phyloP scores from a whole-genome alignment of 2,797 vertebrate genomes.

The Phoebastria nigripes region DNA sequence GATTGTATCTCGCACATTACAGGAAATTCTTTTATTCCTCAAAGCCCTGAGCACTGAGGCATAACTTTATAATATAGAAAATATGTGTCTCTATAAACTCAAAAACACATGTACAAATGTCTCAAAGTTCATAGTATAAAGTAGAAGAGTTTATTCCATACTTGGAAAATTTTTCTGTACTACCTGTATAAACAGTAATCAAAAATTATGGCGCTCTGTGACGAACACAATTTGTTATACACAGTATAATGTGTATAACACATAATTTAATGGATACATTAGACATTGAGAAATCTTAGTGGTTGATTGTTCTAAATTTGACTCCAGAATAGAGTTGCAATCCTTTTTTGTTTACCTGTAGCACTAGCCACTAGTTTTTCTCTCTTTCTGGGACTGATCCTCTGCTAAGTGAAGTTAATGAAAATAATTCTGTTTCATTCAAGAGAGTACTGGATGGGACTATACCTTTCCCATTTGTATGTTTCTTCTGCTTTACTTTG shows the following conservation, averaged over 20 bases:
- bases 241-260: background rate
- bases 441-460: background rate
- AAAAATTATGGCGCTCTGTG: background rate
- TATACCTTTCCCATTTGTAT: background rate
- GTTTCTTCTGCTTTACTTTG: background rate
- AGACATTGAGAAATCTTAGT: background rate
- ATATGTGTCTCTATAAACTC: background rate
- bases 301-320: background rate
- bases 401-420: background rate
- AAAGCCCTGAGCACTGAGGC: background rate
- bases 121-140: background rate
- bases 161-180: background rate
- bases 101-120: background rate
- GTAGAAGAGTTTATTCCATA: background rate
- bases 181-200: background rate
- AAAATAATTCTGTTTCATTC: background rate
- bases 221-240: background rate
- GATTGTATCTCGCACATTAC: constrained; percentile 38
- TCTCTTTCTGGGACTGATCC: background rate
- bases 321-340: background rate
- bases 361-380: background rate
- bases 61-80: constrained; percentile 8
- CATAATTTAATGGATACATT: background rate
- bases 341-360: background rate
- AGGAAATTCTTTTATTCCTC: constrained; percentile 42